phyloP scores from a whole-genome alignment of 2,888 invertebrate genomes.

The Tetragonisca angustula region DNA sequence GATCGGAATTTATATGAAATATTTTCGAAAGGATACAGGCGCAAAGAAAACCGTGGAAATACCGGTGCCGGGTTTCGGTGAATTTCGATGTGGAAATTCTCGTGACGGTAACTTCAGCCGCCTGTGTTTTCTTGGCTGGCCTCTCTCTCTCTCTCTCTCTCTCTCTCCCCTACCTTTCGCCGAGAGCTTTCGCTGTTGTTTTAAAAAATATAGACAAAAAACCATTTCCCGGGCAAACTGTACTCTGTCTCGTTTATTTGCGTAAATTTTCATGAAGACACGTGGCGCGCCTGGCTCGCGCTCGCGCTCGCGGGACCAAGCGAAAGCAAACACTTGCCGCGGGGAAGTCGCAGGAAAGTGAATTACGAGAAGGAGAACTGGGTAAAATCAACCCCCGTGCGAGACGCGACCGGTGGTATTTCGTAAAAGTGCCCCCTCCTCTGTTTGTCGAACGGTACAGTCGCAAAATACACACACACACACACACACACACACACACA shows the following conservation, averaged over 20 bases:
- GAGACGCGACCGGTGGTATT: constrained; percentile 12
- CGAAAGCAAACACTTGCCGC: constrained; percentile 19
- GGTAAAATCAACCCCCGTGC: constrained; percentile 7
- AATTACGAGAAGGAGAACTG: constrained; percentile 28
- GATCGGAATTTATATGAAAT: not conserved
- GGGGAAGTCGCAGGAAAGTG: constrained; percentile 26
- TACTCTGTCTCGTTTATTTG: constrained; percentile 19
- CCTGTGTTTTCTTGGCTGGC: not conserved
- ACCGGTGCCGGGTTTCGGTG: not conserved
- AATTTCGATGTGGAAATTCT: not conserved
- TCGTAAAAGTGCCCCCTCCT: constrained; percentile 4
- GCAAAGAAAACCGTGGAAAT: not conserved
- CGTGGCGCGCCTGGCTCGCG: constrained; percentile 2
- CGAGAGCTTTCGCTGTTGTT: constrained; percentile 1
- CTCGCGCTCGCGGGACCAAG: constrained; percentile 2
- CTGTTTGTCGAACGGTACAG: constrained; percentile 23
- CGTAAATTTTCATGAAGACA: constrained; percentile 32
- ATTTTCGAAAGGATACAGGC: not conserved
- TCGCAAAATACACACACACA: constrained; percentile 7
- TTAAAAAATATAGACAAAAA: constrained; percentile 20
- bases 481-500: no score
- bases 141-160: no score
- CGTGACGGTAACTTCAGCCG: not conserved
- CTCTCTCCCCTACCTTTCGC: no score
- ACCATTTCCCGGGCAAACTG: not conserved